Evolutionary conservation across 2,797 vertebrate species (phyloP), one percentile per base, ranked within the genome.

Genomic region (Podarcis lilfordi): DNA sequence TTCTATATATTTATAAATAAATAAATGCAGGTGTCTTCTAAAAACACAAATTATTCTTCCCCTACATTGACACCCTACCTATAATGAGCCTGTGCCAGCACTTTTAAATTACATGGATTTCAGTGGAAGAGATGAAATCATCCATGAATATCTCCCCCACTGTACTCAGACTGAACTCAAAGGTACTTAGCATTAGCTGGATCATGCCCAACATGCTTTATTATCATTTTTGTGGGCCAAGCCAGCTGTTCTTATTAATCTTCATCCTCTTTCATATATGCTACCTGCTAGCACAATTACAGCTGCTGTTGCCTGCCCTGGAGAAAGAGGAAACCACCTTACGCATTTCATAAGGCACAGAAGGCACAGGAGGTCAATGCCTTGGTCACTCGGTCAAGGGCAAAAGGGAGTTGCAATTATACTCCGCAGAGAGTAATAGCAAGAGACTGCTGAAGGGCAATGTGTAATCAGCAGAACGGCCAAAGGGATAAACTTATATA

Each of bases 341-440:
- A 80, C 82, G 85, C 84, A 61, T 75, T 89, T 82, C 64, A 84
- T n/a, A 68, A 55, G 43, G 74, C 8, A 61, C 7, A 1, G 32
- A 82, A 81, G 84, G 4, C 66, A 61, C 9, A 68, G 77, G 13
- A 25, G 84, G 86, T 27, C 8, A 80, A 86, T 23, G 23, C n/a
- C 10, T 78, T 86, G 6, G 81, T 68, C 87, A 78, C 1, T 81
- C 8, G 72, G 75, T 81, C 84, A 84, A 88, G 27, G 32, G 43
- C 40, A 89, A 87, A 92, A 88, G 11, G 15, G 61, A 92, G 75
- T 6, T 87, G 32, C 1, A 85, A 37, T 13, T 87, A 35, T 75
- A 2, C 43, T 72, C 32, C 45, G 50, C 55, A 82, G 85, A 61
- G 2, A 0, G 0, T 69, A 90, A 29, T 9, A 29, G 15, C 64